phyloP scores from a whole-genome alignment of 2,113 vertebrate genomes.

The Labrus mixtus region DNA sequence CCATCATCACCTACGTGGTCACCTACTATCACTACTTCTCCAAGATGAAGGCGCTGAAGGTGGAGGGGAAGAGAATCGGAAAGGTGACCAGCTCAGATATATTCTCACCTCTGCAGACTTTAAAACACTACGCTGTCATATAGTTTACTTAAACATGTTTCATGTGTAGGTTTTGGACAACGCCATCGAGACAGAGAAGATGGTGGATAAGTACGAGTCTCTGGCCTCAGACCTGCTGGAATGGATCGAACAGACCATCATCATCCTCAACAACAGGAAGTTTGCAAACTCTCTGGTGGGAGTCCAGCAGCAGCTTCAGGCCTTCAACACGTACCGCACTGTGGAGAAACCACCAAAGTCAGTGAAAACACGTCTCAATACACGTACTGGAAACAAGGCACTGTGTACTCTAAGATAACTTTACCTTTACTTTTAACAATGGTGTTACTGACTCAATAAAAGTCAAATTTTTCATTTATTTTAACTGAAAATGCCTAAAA shows the following conservation, averaged over 20 bases:
- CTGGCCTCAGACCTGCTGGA: conserved; percentile 97
- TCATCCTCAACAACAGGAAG: conserved; percentile 99
- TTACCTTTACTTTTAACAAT: background rate
- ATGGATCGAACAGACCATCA: conserved; percentile 99
- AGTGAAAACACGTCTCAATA: conserved; percentile 38
- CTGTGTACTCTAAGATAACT: background rate
- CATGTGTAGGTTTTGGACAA: conserved; percentile 91
- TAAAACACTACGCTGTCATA: background rate
- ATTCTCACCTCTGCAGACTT: background rate
- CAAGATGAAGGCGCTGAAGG: conserved; percentile 99
- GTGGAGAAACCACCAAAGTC: conserved; percentile 96
- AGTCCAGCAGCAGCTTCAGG: conserved; percentile 97
- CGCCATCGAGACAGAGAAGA: conserved; percentile 98
- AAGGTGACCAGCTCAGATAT: conserved; percentile 83
- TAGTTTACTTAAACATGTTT: background rate
- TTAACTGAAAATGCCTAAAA: background rate
- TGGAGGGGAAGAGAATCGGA: conserved; percentile 98
- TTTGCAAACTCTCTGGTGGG: conserved; percentile 97
- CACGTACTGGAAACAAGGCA: background rate
- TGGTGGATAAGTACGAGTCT: conserved; percentile 98
- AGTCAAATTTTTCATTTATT: background rate
- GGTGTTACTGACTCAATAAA: background rate
- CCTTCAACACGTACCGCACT: conserved; percentile 90
- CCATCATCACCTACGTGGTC: conserved; percentile 97
- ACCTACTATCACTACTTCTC: conserved; percentile 99